Evolutionary conservation across 2,797 vertebrate species (phyloP).

Genomic region (Pelochelys cantorii): DNA sequence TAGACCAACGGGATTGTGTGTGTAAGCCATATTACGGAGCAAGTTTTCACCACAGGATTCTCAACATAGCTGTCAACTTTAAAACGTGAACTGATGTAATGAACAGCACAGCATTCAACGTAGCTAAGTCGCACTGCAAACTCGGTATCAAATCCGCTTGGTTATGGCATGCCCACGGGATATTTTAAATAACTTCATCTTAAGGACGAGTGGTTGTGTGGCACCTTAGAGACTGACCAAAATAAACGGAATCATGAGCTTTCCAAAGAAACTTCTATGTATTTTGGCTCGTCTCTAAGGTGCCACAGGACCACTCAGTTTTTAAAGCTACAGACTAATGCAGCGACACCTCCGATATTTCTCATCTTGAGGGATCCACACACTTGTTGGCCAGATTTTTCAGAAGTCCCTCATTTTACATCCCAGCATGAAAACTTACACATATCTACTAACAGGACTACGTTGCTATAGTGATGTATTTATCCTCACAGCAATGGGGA

Average conservation of each 20-base stretch:
- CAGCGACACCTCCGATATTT: too few relatives aligned
- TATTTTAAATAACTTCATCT: not conserved
- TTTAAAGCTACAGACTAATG: too few relatives aligned
- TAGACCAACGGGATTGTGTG: not conserved
- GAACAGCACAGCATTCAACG: not conserved
- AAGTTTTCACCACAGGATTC: not conserved
- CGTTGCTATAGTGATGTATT: not conserved
- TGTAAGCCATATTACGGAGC: not conserved
- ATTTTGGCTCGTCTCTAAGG: too few relatives aligned
- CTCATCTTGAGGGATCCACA: too few relatives aligned
- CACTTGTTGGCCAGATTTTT: not conserved
- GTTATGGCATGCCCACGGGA: not conserved
- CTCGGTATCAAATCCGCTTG: not conserved
- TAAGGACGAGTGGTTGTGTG: not conserved
- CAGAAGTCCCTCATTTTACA: not conserved
- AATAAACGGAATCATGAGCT: too few relatives aligned
- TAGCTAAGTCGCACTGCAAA: not conserved
- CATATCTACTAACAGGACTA: not conserved
- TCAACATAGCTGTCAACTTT: not conserved
- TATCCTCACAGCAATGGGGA: not conserved
- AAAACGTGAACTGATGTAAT: not conserved
- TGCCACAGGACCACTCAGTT: too few relatives aligned
- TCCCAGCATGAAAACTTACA: not conserved
- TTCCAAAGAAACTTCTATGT: too few relatives aligned
- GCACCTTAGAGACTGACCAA: too few relatives aligned